Evolutionary conservation across 92 coral and sea anemone genomes (phyloP).

Genomic region (Phymanthus crucifer): DNA sequence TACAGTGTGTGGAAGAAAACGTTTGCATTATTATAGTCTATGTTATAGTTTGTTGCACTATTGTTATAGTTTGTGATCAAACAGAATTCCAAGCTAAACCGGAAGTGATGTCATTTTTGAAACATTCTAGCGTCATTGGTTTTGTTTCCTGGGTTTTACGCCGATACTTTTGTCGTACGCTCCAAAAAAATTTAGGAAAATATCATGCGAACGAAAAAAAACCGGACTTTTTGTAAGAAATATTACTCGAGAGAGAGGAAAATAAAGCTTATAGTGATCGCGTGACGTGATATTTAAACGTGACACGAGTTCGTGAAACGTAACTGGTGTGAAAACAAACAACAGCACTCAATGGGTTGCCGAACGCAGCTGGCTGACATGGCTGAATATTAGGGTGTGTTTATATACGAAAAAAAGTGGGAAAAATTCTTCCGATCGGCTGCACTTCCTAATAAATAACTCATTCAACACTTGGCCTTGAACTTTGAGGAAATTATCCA

Average conservation of each 20-base stretch:
- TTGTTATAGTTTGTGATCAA: not conserved
- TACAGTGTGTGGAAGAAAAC: no score
- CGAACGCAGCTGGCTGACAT: constrained; percentile 50
- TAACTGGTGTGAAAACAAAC: constrained; percentile 1
- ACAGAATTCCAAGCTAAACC: not conserved
- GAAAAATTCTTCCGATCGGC: not conserved
- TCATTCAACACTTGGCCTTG: not conserved
- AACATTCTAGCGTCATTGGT: not conserved
- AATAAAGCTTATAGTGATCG: not conserved
- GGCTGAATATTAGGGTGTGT: constrained; percentile 35
- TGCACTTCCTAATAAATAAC: not conserved
- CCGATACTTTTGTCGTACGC: not conserved
- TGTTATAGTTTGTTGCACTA: not conserved
- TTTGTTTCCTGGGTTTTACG: not conserved
- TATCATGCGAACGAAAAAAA: no score
- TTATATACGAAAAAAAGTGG: not conserved
- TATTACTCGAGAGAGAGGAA: not conserved
- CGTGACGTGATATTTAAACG: constrained; percentile 6
- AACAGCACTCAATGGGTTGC: constrained; percentile 13
- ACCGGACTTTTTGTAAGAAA: not conserved
- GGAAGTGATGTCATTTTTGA: not conserved
- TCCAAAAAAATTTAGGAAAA: no score
- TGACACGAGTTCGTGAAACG: constrained; percentile 4
- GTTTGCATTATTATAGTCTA: not conserved
- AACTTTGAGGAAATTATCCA: not conserved